These are phyloP conservation scores for Cantharis lateralis DNA, from an alignment of 2,888 invertebrate species.

Conservation along the genomic window DNA sequence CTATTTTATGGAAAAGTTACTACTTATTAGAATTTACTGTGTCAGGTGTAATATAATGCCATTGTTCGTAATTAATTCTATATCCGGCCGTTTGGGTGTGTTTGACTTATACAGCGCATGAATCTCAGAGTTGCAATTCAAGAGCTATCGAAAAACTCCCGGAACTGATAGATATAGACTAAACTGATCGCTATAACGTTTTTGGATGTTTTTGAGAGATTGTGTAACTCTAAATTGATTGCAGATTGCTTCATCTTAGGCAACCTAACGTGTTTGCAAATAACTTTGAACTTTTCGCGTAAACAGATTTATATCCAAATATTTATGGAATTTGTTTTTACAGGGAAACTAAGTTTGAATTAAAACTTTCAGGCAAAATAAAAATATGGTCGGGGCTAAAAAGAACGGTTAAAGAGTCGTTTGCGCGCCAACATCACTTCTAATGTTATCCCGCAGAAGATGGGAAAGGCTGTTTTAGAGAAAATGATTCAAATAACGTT, in stretches of 20 bases:
- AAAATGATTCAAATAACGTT: conserved; percentile 21
- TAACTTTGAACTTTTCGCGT: neutral
- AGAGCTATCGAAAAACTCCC: conserved; percentile 30
- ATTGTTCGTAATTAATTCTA: conserved; percentile 34
- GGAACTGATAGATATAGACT: conserved; percentile 30
- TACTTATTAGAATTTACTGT: conserved; percentile 14
- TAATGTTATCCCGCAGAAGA: neutral
- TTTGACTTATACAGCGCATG: conserved; percentile 44
- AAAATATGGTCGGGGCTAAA: neutral
- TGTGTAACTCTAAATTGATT: conserved; percentile 22
- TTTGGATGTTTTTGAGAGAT: conserved; percentile 24
- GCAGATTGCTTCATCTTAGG: conserved; percentile 4
- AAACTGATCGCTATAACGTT: conserved; percentile 26
- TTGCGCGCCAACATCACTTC: neutral
- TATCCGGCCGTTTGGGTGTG: conserved; percentile 35
- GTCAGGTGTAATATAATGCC: conserved; percentile 10
- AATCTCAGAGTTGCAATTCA: conserved; percentile 41
- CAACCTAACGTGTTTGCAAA: conserved; percentile 7
- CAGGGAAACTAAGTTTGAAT: neutral
- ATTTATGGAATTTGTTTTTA: neutral
- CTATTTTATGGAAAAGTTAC: neutral
- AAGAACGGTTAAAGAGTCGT: neutral
- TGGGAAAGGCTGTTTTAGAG: conserved; percentile 15
- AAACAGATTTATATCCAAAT: neutral
- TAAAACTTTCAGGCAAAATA: neutral